Base-by-base conservation (phyloP, 2,113 vertebrate species). In the Lichenostomus cassidix region DNA sequence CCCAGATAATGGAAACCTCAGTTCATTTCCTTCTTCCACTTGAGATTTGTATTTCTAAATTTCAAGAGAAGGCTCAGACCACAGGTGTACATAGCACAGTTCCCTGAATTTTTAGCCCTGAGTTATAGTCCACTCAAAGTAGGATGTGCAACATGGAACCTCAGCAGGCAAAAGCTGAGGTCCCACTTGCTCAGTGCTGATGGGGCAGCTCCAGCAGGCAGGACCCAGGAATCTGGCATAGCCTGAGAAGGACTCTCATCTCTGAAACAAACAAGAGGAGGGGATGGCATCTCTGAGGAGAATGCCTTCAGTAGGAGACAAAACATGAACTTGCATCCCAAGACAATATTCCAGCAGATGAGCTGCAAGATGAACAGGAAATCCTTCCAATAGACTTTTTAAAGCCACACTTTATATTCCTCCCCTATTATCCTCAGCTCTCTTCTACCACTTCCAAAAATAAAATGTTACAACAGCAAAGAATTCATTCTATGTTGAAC, bases 141-240 rank as follows among this genome's bases (percentile, higher is more conserved):
- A 83, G 42, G 60, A 80, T 6, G 0, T 1, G 1, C 21, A 69
- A 71, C 56, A 33, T 20, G 11, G 46, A 79, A 69, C 31, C 4
- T 52, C 58, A 87, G 23, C 1, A 3, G 27, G 5, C 16, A 39
- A 68, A 71, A 41, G 3, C 39, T 63, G 46, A 76, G 15, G 7
- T 31, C 12, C 21, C 47, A 49, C 49, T 60, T 5, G 1, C 31
- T 41, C 19, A 33, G 2, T 0, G 0, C 15, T 2, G 1, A 10
- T 24, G 37, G 49, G 49, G 9, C 14, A 35, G 4, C 44, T 80
- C 46, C 50, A 53, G 18, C 4, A 21, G 37, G 37, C n/a, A 70
- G 46, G 16, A 76, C 33, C 5, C 29, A 49, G 71, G 33, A 73
- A 60, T n/a, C 6, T 4, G 22, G 44, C 35, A 25, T 17, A 80